phyloP scores from a whole-genome alignment of 2,888 invertebrate genomes.

The Tenodera sinensis region DNA sequence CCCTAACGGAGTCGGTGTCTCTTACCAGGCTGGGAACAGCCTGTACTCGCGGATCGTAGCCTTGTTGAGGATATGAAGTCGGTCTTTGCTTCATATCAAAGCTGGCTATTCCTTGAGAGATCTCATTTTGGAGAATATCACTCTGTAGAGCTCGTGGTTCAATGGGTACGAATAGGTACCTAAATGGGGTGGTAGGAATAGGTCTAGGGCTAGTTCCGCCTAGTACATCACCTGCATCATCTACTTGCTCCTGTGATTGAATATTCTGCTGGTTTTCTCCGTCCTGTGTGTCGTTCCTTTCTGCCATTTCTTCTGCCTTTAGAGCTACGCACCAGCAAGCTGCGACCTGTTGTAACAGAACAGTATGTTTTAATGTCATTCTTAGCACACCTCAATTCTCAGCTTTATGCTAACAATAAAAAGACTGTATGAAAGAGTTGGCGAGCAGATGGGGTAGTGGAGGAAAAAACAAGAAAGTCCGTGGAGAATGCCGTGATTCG shows the following conservation, averaged over 20 bases:
- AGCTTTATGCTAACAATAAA: too few relatives aligned
- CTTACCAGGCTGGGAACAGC: not conserved
- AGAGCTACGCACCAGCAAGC: not conserved
- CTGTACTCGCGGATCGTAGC: not conserved
- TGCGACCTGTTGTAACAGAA: not conserved
- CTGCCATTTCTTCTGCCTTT: not conserved
- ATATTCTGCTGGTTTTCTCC: constrained; percentile 48
- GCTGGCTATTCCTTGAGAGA: constrained; percentile 8
- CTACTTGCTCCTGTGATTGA: constrained; percentile 64
- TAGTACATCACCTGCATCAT: constrained; percentile 66
- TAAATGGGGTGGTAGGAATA: constrained; percentile 20
- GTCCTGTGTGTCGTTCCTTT: not conserved
- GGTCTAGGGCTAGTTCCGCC: constrained; percentile 54
- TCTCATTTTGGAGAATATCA: constrained; percentile 24
- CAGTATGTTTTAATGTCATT: not conserved
- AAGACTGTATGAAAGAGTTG: too few relatives aligned
- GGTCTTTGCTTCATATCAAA: not conserved
- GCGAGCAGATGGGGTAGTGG: too few relatives aligned
- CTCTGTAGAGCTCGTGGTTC: constrained; percentile 22
- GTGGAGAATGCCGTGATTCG: too few relatives aligned
- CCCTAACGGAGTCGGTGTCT: not conserved
- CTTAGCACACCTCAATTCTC: too few relatives aligned
- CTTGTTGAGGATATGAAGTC: constrained; percentile 7
- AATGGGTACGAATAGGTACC: constrained; percentile 12
- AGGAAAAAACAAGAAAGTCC: too few relatives aligned